These are phyloP conservation scores for Chloroceryle amazona DNA, from an alignment of 2,797 vertebrate species.

Conservation along the genomic window DNA sequence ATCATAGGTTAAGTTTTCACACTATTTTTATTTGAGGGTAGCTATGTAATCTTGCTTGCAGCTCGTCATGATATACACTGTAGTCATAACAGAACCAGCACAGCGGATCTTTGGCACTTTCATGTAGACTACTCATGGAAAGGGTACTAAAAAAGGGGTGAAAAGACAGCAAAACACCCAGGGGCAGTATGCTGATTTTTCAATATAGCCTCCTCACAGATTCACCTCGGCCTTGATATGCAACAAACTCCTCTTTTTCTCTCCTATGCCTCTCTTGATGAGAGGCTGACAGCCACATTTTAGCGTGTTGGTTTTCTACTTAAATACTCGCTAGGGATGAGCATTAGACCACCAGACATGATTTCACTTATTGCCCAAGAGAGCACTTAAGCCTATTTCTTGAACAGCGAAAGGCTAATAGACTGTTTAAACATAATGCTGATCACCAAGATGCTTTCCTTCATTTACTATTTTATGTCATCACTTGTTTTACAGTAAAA, in stretches of 20 bases:
- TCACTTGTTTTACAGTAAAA: constrained; percentile 17
- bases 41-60: neutral
- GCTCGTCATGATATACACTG: neutral
- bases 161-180: neutral
- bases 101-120: neutral
- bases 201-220: neutral
- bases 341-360: constrained; percentile 9
- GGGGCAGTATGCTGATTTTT: neutral
- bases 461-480: neutral
- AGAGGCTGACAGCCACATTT: constrained; percentile 15
- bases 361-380: constrained; percentile 49
- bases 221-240: neutral
- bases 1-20: neutral
- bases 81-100: neutral
- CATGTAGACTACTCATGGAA: neutral
- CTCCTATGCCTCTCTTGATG: neutral
- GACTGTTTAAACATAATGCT: constrained; percentile 30
- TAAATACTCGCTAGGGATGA: neutral
- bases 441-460: neutral
- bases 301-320: constrained; percentile 10
- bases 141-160: neutral
- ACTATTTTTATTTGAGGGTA: neutral
- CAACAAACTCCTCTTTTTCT: neutral
- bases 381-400: constrained; percentile 36
- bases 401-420: constrained; percentile 17